A percentile compares a stretch with the other conserved stretches of the same genome.
Evolutionary conservation across 2,113 vertebrate species (phyloP).

Genomic region (Hemichromis elongatus): DNA sequence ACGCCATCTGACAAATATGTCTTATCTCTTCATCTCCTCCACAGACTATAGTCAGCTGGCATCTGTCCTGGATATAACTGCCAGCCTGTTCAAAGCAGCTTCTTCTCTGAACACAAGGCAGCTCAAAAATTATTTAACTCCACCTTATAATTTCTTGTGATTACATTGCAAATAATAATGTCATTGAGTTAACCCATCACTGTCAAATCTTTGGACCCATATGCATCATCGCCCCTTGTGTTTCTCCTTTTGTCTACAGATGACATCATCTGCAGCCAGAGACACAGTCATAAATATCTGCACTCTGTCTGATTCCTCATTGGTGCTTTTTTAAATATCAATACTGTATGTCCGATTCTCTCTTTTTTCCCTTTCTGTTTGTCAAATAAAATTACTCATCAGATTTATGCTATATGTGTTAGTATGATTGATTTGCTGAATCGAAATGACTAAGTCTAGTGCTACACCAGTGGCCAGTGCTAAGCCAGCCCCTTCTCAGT

Average conservation of each 20-base stretch:
- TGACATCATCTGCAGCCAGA: neutral
- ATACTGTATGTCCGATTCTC: neutral
- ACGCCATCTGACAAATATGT: neutral
- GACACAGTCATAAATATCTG: neutral
- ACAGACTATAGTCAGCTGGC: neutral
- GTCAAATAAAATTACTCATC: neutral
- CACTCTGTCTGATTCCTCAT: neutral
- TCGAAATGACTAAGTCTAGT: no score
- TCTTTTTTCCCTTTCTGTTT: neutral
- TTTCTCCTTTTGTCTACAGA: neutral
- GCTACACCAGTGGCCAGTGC: no score
- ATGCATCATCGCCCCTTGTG: neutral
- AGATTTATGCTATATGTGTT: neutral
- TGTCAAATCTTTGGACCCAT: accelerated
- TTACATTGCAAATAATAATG: neutral
- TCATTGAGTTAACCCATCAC: neutral
- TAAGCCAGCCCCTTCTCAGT: no score
- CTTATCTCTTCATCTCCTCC: neutral
- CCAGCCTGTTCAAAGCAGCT: neutral
- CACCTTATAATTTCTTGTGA: accelerated
- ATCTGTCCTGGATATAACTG: neutral
- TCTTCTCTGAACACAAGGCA: neutral
- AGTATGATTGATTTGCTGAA: neutral
- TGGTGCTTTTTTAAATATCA: neutral
- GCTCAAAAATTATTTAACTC: neutral